Evolutionary conservation across 2,888 invertebrate genomes (phyloP).

Genomic region (Drosophila koepferae): DNA sequence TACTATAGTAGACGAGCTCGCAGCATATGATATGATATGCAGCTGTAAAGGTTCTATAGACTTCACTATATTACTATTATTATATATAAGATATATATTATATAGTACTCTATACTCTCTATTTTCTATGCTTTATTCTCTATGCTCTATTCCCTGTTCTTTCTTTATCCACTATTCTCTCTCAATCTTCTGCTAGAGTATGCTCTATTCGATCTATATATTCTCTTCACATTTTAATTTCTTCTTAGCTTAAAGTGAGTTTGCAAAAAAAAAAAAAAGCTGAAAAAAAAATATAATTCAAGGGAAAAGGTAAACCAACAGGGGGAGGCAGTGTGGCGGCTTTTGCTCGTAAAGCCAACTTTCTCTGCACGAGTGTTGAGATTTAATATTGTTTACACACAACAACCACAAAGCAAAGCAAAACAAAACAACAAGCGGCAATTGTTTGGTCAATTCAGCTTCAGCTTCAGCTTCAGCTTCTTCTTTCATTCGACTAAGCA

Average conservation of each 20-base stretch:
- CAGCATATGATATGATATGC: too few relatives aligned
- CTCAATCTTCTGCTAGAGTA: neutral
- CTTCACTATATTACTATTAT: too few relatives aligned
- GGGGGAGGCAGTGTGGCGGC: constrained; percentile 7
- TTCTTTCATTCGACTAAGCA: constrained; percentile 39
- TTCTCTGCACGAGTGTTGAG: constrained; percentile 79
- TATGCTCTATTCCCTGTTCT: too few relatives aligned
- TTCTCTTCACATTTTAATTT: constrained; percentile 2
- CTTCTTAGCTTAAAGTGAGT: constrained; percentile 51
- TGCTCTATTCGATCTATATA: neutral
- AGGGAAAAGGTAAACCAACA: constrained; percentile 35
- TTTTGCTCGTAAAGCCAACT: constrained; percentile 66
- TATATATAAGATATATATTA: too few relatives aligned
- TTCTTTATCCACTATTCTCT: too few relatives aligned
- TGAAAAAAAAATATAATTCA: constrained; percentile 23
- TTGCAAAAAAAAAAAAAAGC: constrained; percentile 69
- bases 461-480: neutral
- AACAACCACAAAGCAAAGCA: constrained; percentile 20
- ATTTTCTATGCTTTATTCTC: too few relatives aligned
- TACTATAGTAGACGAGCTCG: neutral
- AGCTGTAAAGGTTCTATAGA: too few relatives aligned
- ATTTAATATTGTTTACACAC: constrained; percentile 77
- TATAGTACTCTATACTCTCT: too few relatives aligned
- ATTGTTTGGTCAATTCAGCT: constrained; percentile 49
- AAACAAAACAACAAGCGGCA: constrained; percentile 39